phyloP scores from a whole-genome alignment of 2,888 invertebrate species.

The Polyommatus icarus region DNA sequence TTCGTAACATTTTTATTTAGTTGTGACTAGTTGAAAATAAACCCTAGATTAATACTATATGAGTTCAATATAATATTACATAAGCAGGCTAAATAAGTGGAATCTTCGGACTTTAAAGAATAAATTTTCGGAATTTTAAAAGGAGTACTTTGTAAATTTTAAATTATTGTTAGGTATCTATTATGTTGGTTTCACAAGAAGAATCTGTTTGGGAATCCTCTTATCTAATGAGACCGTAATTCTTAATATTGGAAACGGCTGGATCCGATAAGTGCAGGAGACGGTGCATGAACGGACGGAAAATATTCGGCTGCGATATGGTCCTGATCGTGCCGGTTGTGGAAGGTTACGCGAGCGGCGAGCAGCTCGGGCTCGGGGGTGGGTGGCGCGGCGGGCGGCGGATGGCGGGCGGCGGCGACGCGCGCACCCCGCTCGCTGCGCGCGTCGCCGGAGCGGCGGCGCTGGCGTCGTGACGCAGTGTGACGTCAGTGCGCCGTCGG shows the following conservation, averaged over 20 bases:
- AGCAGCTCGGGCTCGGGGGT: slow-evolving; percentile 54
- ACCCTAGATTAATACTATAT: background rate
- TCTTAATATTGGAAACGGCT: slow-evolving; percentile 8
- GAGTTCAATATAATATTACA: background rate
- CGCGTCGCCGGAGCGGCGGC: slow-evolving; percentile 69
- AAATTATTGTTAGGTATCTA: background rate
- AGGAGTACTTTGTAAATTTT: background rate
- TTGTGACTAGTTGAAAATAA: too few species aligned
- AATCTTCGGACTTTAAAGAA: too few species aligned
- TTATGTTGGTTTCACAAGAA: background rate
- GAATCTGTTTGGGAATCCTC: background rate
- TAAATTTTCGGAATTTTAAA: background rate
- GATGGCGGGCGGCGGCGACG: slow-evolving; percentile 43
- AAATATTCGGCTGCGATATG: slow-evolving; percentile 59
- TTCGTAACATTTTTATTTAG: too few species aligned
- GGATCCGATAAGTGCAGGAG: slow-evolving; percentile 43
- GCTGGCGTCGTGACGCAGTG: slow-evolving; percentile 83
- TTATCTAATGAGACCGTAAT: background rate
- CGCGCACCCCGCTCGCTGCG: slow-evolving; percentile 52
- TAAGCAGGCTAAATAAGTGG: background rate
- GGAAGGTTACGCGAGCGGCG: slow-evolving; percentile 64
- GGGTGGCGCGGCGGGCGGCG: slow-evolving; percentile 51
- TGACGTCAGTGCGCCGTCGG: slow-evolving; percentile 86
- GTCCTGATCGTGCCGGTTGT: slow-evolving; percentile 70
- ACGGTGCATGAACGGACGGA: slow-evolving; percentile 48